Evolutionary conservation across 2,797 vertebrate species (phyloP).

Genomic region (Glossophaga mutica): DNA sequence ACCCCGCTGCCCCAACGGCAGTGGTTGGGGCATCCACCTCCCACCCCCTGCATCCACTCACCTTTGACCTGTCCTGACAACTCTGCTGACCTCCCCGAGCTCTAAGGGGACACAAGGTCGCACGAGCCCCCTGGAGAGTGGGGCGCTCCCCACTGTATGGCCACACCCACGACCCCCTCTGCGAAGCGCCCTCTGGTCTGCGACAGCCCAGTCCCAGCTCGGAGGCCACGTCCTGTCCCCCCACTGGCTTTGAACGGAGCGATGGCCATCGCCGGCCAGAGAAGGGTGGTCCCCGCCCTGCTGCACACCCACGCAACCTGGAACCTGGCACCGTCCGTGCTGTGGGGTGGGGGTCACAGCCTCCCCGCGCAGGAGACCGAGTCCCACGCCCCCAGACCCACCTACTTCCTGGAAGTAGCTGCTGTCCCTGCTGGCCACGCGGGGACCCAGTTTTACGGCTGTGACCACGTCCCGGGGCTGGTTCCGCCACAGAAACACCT

Average conservation of each 20-base stretch:
- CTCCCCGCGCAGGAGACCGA: fast-evolving
- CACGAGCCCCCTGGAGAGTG: not conserved
- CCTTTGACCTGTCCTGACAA: not conserved
- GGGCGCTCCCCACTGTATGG: not conserved
- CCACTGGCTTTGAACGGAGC: not conserved
- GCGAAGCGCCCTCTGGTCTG: not conserved
- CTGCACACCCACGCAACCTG: not conserved
- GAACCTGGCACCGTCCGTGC: not conserved
- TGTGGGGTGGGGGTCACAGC: not conserved
- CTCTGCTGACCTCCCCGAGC: not conserved
- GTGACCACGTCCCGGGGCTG: not conserved
- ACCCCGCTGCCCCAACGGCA: not conserved
- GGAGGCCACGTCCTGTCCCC: not conserved
- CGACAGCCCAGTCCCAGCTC: no score
- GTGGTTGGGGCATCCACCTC: not conserved
- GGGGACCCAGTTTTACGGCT: not conserved
- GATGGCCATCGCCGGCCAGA: not conserved
- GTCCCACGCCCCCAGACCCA: not conserved
- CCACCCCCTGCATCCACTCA: not conserved
- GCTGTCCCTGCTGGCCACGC: not conserved
- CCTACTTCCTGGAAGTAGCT: not conserved
- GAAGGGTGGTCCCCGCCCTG: not conserved
- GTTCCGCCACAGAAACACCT: not conserved
- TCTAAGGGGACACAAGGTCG: not conserved
- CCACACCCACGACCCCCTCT: not conserved